A percentile compares a stretch with the other conserved stretches of the same genome.
Evolutionary conservation across 2,797 vertebrate genomes (phyloP).

Genomic region (Anguilla marmorata): DNA sequence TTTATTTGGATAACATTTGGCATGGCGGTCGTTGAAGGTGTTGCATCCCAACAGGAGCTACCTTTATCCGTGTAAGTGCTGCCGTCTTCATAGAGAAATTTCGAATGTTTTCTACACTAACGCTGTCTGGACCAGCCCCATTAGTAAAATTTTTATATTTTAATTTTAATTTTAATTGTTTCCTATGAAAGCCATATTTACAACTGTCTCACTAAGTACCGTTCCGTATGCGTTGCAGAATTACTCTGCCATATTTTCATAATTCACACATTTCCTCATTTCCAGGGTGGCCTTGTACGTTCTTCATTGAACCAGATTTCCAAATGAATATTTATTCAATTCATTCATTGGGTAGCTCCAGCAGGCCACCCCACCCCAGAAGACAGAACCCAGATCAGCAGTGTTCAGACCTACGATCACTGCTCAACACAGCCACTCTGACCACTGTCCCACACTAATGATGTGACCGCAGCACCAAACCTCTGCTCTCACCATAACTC

Average conservation of each 20-base stretch:
- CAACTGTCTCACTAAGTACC: background rate
- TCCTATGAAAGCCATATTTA: background rate
- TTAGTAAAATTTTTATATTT: background rate
- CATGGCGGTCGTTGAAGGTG: slow-evolving; percentile 72
- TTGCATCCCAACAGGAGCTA: slow-evolving; percentile 90
- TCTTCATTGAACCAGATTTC: background rate
- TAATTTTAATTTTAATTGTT: slow-evolving; percentile 26
- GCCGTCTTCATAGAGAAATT: slow-evolving; percentile 17
- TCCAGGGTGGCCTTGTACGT: background rate
- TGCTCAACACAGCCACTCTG: background rate
- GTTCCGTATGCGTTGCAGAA: background rate
- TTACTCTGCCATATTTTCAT: background rate
- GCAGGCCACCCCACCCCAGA: background rate
- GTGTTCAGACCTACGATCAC: background rate
- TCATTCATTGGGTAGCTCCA: background rate
- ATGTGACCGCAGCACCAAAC: background rate
- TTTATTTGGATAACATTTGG: slow-evolving; percentile 78
- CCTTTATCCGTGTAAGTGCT: slow-evolving; percentile 95
- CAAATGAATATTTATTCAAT: background rate
- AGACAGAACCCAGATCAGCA: background rate
- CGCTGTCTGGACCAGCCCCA: background rate
- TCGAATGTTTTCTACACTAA: background rate
- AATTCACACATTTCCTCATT: background rate
- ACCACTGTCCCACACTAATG: background rate
- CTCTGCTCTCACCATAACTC: background rate